Evolutionary conservation across 2,797 vertebrate species (phyloP).

Genomic region (Cynodonichthys magdalenae): DNA sequence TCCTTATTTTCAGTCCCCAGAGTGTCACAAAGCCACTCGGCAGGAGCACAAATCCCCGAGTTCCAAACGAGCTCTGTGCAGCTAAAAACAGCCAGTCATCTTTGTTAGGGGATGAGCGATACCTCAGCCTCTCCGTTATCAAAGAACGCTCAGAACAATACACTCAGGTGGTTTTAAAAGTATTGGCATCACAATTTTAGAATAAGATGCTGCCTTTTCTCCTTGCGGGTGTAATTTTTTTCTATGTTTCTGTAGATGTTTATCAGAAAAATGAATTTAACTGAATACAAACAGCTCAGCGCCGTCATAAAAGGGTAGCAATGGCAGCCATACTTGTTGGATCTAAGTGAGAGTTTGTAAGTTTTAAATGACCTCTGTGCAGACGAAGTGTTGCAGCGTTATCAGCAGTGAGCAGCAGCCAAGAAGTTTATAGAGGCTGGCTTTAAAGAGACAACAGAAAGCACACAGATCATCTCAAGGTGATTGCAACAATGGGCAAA

Average conservation of each 20-base stretch:
- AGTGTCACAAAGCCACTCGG: conserved; percentile 60
- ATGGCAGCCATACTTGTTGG: conserved; percentile 51
- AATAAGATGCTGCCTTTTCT: conserved; percentile 34
- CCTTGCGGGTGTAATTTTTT: conserved; percentile 31
- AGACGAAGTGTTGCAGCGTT: conserved; percentile 44
- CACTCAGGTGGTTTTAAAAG: conserved; percentile 35
- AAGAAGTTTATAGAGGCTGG: conserved; percentile 28
- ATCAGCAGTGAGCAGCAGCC: conserved; percentile 31
- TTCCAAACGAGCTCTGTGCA: conserved; percentile 59
- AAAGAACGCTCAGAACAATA: conserved; percentile 23
- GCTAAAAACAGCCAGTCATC: conserved; percentile 72
- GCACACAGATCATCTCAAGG: conserved; percentile 15
- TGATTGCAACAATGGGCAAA: neutral
- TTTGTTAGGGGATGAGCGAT: conserved; percentile 58
- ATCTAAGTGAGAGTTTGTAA: conserved; percentile 46
- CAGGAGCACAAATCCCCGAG: conserved; percentile 57
- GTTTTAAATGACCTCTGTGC: conserved; percentile 44
- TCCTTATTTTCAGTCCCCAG: conserved; percentile 62
- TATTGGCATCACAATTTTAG: conserved; percentile 10
- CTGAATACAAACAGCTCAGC: conserved; percentile 8
- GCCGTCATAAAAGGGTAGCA: conserved; percentile 21
- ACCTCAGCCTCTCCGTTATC: conserved; percentile 39
- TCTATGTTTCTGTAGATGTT: conserved; percentile 7
- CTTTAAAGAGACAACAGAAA: conserved; percentile 3
- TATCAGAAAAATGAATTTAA: conserved; percentile 24